These are phyloP conservation scores for Tadarida brasiliensis DNA, from an alignment of 2,797 vertebrate genomes.

Conservation along the genomic window DNA sequence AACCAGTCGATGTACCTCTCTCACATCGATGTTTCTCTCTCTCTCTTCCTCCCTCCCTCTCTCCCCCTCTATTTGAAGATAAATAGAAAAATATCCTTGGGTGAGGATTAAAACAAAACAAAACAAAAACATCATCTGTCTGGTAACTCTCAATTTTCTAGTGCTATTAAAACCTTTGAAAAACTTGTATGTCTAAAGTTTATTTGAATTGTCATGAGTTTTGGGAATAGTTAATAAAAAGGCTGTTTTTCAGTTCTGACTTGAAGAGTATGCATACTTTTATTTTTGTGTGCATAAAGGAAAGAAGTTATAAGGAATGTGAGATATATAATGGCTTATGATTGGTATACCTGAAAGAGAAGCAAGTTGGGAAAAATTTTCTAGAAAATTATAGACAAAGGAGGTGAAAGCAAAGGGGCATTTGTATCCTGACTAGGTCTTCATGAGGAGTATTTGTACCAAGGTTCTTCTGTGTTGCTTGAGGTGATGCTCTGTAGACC, in stretches of 20 bases:
- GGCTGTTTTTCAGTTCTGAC: not conserved
- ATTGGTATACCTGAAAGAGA: not conserved
- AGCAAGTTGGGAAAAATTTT: not conserved
- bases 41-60: no score
- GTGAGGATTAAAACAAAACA: no score
- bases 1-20: no score
- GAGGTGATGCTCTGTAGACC: not conserved
- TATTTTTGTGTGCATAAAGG: not conserved
- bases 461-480: no score
- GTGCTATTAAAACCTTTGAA: not conserved
- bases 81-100: no score
- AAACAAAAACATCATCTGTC: not conserved
- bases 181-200: not conserved
- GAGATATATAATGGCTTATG: not conserved
- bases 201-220: constrained; percentile 12
- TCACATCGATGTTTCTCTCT: no score
- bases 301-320: not conserved
- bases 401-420: not conserved
- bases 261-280: not conserved
- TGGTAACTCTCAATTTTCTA: not conserved
- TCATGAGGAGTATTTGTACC: not conserved
- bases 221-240: not conserved
- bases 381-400: not conserved
- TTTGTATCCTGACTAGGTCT: not conserved
- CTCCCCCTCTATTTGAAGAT: no score